Percentiles rank a stretch among this genome's conserved stretches.
Evolutionary conservation across 2,113 vertebrate species (phyloP).

Genomic region (Microtus montanus): DNA sequence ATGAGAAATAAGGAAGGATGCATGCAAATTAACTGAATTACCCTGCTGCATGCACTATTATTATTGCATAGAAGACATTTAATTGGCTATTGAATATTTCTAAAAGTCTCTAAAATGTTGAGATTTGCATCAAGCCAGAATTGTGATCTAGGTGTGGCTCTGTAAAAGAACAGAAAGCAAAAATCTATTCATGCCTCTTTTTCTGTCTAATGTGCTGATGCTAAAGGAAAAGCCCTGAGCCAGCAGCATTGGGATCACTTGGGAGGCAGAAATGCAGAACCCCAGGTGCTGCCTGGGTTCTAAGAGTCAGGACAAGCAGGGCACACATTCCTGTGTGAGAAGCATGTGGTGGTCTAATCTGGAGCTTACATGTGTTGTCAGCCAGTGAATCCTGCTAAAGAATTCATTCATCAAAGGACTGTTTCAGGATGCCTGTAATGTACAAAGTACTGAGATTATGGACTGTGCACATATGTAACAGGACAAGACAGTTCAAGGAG

Average conservation of each 20-base stretch:
- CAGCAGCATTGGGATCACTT: too few relatives aligned
- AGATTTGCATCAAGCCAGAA: conserved; percentile 47
- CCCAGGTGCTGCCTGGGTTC: too few relatives aligned
- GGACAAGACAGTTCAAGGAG: background rate
- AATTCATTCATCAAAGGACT: conserved; percentile 5
- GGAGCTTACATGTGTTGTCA: background rate
- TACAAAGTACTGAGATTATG: background rate
- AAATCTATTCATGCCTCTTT: conserved; percentile 36
- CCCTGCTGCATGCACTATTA: conserved; percentile 3
- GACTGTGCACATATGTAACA: background rate
- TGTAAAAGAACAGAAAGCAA: conserved; percentile 29
- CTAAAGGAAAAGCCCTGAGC: background rate
- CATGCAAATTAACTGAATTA: conserved; percentile 63
- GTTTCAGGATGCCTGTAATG: background rate
- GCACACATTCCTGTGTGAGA: background rate
- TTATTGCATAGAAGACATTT: conserved; percentile 36
- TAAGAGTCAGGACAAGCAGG: background rate
- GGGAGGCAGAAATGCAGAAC: background rate
- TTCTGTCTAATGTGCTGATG: background rate
- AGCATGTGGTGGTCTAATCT: background rate
- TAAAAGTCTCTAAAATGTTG: conserved; percentile 42
- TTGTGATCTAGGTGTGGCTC: background rate
- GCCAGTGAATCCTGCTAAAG: conserved; percentile 8
- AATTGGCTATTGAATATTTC: conserved; percentile 63
- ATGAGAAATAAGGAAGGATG: conserved; percentile 30